Base-by-base conservation (phyloP, 1,140 invertebrate species). In the Camponotus pennsylvanicus region DNA sequence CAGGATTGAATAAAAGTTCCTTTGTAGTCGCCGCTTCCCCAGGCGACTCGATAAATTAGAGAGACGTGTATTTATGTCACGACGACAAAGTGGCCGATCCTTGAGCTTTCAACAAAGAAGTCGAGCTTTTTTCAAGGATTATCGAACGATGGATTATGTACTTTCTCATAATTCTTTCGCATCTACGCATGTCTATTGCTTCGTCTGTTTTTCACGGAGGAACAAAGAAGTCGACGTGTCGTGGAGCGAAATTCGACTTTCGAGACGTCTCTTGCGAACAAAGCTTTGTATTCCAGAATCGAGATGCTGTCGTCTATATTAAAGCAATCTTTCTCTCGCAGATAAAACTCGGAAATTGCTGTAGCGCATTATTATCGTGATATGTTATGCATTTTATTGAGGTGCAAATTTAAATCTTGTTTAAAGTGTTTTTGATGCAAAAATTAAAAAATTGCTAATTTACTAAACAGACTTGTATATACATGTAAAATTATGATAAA, bases 211-310 rank as follows among this genome's bases (percentile, higher is more conserved):
- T 59, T 57, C 15, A 70, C 15, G 1, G n/a, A 27, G 15, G 11
- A 80, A 80, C 78, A 80, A 70, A 80, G 37, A 15, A 70, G 4
- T 59, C 45, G 37, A 8, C 34, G 21, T 70, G 52, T 70, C 32
- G 8, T 15, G n/a, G 9, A 15, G 6, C 13, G 77, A 40, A 32
- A 80, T 70, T 80, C 37, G 78, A 70, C 70, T 80, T 80, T 8
- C 13, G 15, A 15, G 45, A 69, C 34, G 40, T 6, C n/a, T 52
- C 6, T 9, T 37, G 49, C 49, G 9, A 80, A 21, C 37, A 57
- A 32, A 80, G 52, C 27, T 49, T 21, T 9, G 37, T 69, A 11
- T 42, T 59, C 15, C 37, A n/a, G 34, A 70, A 70, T 80, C 78
- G 52, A 52, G 49, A 59, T 57, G 11, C 8, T 34, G n/a, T 55